A percentile compares a stretch with the other conserved stretches of the same genome.
Conservation (phyloP, 2,888 invertebrate genomes). For the Epistrophe eligans region DNA sequence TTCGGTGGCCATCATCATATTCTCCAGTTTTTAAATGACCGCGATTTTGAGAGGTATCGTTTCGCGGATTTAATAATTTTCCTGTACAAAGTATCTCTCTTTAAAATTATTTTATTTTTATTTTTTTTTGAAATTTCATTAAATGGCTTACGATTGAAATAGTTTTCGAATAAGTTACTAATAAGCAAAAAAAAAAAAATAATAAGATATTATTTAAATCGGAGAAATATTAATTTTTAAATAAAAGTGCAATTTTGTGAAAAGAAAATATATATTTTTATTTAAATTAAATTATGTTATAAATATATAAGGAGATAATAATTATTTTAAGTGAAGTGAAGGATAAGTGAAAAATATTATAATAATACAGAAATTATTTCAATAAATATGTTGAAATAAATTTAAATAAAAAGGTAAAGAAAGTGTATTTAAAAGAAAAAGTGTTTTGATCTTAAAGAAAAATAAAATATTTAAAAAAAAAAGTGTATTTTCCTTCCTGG, state of each 20-base stretch:
- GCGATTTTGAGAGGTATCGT: slow-evolving; percentile 82
- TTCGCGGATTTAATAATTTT: slow-evolving; percentile 77
- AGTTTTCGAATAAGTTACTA: slow-evolving; percentile 8
- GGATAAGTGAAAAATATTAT: slow-evolving; percentile 4
- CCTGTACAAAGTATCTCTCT: slow-evolving; percentile 35
- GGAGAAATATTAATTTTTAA: background rate
- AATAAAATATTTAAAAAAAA: background rate
- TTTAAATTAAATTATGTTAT: background rate
- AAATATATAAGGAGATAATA: slow-evolving; percentile 15
- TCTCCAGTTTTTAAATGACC: slow-evolving; percentile 83
- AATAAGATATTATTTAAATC: background rate
- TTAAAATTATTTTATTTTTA: slow-evolving; percentile 10
- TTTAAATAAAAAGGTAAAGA: background rate
- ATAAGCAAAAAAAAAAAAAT: background rate
- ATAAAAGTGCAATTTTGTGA: slow-evolving; percentile 18
- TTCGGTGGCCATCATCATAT: slow-evolving; percentile 61
- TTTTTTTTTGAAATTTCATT: background rate
- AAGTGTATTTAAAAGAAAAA: background rate
- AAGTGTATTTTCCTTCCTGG: slow-evolving; percentile 17
- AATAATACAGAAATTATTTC: slow-evolving; percentile 14
- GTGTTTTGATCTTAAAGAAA: background rate
- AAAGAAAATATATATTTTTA: background rate
- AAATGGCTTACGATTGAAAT: slow-evolving; percentile 43
- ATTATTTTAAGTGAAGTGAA: slow-evolving; percentile 9
- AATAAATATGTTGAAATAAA: background rate